phyloP scores from a whole-genome alignment of 2,113 vertebrate genomes.

The Chaetops frenatus region DNA sequence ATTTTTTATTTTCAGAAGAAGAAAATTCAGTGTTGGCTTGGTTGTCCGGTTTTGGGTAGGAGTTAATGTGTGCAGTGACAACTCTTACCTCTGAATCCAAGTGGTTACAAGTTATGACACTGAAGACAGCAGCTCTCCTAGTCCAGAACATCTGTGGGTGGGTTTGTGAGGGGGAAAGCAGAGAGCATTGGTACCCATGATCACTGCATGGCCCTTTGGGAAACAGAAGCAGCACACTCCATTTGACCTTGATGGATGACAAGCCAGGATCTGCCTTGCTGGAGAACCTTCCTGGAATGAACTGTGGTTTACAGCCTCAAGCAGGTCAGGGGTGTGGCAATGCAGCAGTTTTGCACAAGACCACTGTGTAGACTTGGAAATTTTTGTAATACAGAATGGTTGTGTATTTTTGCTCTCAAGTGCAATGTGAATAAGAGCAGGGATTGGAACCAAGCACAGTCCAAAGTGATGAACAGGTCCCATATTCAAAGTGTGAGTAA shows the following conservation, averaged over 20 bases:
- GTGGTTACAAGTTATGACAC: fast-evolving
- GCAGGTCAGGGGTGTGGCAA: not conserved
- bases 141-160: no score
- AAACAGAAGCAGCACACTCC: fast-evolving
- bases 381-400: fast-evolving
- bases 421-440: fast-evolving
- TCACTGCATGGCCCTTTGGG: fast-evolving
- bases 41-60: not conserved
- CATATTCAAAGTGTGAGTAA: not conserved
- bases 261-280: not conserved
- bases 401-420: not conserved
- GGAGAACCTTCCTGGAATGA: not conserved
- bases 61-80: not conserved
- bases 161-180: not conserved
- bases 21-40: not conserved
- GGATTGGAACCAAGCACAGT: not conserved
- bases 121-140: not conserved
- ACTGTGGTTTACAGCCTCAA: not conserved
- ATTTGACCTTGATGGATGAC: not conserved
- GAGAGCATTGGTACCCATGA: not conserved
- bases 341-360: not conserved
- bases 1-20: not conserved
- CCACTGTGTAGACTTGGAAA: not conserved
- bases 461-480: not conserved
- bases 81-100: not conserved